Evolutionary conservation across 2,797 vertebrate species (phyloP).

Genomic region (Pseudocheirus occidentalis): DNA sequence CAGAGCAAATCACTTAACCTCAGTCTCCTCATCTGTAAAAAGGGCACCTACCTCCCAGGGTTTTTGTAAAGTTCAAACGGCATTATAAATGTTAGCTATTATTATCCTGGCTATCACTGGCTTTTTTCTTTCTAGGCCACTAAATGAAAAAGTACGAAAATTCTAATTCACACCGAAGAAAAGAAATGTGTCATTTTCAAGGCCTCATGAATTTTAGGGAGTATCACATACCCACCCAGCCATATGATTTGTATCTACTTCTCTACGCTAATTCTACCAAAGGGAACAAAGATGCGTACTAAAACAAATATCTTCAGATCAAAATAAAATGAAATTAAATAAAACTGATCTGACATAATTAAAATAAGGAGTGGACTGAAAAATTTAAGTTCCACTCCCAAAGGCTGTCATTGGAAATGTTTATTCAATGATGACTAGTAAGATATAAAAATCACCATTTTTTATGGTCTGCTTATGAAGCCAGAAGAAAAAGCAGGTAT

Average conservation of each 20-base stretch:
- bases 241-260: constrained; percentile 9
- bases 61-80: neutral
- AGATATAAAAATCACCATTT: neutral
- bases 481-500: neutral
- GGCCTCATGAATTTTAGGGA: neutral
- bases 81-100: neutral
- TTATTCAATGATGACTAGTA: constrained; percentile 4
- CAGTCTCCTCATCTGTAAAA: neutral
- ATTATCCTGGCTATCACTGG: neutral
- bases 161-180: neutral
- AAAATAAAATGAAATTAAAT: constrained; percentile 38
- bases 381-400: constrained; percentile 8
- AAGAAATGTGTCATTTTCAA: constrained; percentile 5
- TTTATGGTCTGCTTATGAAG: neutral
- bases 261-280: neutral
- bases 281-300: neutral
- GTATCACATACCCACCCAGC: neutral
- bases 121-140: neutral
- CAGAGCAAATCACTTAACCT: neutral
- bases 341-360: neutral
- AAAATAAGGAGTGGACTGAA: neutral
- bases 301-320: constrained; percentile 2
- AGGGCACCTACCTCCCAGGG: neutral
- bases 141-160: neutral
- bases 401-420: constrained; percentile 19